These are phyloP conservation scores for Cyanoderma ruficeps DNA, from an alignment of 2,113 vertebrate species.

Conservation along the genomic window DNA sequence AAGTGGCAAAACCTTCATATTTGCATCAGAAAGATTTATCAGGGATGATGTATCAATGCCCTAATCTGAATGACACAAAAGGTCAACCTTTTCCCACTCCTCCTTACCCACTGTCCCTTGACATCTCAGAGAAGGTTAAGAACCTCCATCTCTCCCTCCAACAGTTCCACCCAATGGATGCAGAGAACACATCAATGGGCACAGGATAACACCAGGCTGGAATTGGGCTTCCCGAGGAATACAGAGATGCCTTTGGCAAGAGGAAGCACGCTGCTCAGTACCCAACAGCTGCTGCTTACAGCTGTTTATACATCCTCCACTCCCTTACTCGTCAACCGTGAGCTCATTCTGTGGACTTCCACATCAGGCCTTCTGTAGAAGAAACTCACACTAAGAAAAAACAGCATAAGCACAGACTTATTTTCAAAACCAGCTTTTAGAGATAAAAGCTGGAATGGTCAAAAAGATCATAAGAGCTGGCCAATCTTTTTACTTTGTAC, in stretches of 20 bases:
- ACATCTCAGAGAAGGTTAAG: not conserved
- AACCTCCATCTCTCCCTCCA: not conserved
- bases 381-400: not conserved
- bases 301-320: not conserved
- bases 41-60: accelerated
- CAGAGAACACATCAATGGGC: accelerated
- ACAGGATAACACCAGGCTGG: not conserved
- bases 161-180: not conserved
- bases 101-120: not conserved
- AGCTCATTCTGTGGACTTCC: not conserved
- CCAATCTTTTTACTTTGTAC: not conserved
- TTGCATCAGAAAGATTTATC: not conserved
- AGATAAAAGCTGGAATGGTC: not conserved
- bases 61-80: not conserved
- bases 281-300: conserved; percentile 32
- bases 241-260: not conserved
- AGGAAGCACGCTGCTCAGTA: not conserved
- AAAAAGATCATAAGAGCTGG: not conserved
- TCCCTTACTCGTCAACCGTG: not conserved
- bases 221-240: not conserved
- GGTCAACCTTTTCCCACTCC: not conserved
- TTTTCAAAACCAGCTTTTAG: not conserved
- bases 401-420: not conserved
- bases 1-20: not conserved
- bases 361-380: not conserved